Evolutionary conservation across 2,113 vertebrate species (phyloP).

Genomic region (Empidonax alnorum): DNA sequence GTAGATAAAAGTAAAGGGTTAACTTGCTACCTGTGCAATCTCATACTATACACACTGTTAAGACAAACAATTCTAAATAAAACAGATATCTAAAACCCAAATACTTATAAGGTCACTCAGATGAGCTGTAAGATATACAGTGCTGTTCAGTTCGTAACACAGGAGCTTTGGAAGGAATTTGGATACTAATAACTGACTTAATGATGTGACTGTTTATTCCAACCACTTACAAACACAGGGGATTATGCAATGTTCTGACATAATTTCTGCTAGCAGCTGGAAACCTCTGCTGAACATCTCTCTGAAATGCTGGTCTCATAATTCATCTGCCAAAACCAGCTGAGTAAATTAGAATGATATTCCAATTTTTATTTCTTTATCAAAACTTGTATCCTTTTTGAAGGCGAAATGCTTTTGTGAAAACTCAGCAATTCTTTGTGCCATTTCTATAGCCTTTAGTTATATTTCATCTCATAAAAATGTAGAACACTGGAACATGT

Average conservation of each 20-base stretch:
- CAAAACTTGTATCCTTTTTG: background rate
- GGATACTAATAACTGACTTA: background rate
- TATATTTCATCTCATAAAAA: background rate
- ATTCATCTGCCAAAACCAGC: conserved; percentile 38
- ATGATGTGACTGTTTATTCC: conserved; percentile 60
- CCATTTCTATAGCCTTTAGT: background rate
- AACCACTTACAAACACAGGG: conserved; percentile 58
- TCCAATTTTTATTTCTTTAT: conserved; percentile 13
- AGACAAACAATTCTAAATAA: background rate
- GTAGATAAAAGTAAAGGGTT: background rate
- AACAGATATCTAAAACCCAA: background rate
- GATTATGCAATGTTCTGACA: conserved; percentile 48
- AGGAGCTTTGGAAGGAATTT: conserved; percentile 30
- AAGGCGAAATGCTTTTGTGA: background rate
- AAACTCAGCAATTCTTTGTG: background rate
- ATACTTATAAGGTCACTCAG: conserved; percentile 2
- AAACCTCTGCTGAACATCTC: conserved; percentile 52
- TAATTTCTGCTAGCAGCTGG: conserved; percentile 41
- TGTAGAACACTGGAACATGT: background rate
- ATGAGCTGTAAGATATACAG: conserved; percentile 42
- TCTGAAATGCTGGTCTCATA: conserved; percentile 46
- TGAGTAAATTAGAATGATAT: conserved; percentile 22
- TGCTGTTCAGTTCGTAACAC: background rate
- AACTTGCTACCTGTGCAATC: background rate
- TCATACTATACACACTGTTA: background rate